Percentiles rank a stretch among this genome's conserved stretches.
phyloP scores from a whole-genome alignment of 1,140 invertebrate species.

The Danaus melanippus region DNA sequence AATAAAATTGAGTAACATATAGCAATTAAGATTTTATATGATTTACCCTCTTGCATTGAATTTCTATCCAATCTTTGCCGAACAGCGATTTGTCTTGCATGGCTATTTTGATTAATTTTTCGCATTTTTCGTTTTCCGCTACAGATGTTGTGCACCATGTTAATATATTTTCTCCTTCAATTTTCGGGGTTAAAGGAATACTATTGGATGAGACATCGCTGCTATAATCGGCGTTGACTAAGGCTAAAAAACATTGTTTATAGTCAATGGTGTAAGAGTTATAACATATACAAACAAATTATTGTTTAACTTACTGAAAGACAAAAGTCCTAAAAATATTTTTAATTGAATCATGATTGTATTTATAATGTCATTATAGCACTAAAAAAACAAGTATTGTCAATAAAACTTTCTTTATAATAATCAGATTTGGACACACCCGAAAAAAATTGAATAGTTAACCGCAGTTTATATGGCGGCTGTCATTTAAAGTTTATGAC shows the following conservation, averaged over 20 bases:
- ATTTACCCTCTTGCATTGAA: constrained; percentile 76
- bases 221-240: background rate
- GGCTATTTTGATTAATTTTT: constrained; percentile 78
- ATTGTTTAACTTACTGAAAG: constrained; percentile 2
- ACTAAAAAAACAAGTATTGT: background rate
- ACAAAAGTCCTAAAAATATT: constrained; percentile 1
- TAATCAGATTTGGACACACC: constrained; percentile 14
- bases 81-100: constrained; percentile 77
- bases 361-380: constrained; percentile 1
- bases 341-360: constrained; percentile 1
- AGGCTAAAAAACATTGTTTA: constrained; percentile 1
- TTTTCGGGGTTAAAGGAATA: constrained; percentile 13
- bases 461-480: too few relatives aligned
- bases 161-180: constrained; percentile 54
- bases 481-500: too few relatives aligned
- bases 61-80: constrained; percentile 74
- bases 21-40: constrained; percentile 6
- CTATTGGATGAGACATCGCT: constrained; percentile 7
- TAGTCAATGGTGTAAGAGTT: background rate
- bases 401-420: background rate
- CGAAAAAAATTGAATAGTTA: constrained; percentile 12
- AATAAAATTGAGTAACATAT: background rate
- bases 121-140: constrained; percentile 84
- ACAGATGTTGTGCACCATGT: constrained; percentile 85
- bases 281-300: too few relatives aligned